Percentiles rank a stretch among this genome's conserved stretches.
Conservation (phyloP, 2,113 vertebrate species). For the Apodemus sylvaticus region DNA sequence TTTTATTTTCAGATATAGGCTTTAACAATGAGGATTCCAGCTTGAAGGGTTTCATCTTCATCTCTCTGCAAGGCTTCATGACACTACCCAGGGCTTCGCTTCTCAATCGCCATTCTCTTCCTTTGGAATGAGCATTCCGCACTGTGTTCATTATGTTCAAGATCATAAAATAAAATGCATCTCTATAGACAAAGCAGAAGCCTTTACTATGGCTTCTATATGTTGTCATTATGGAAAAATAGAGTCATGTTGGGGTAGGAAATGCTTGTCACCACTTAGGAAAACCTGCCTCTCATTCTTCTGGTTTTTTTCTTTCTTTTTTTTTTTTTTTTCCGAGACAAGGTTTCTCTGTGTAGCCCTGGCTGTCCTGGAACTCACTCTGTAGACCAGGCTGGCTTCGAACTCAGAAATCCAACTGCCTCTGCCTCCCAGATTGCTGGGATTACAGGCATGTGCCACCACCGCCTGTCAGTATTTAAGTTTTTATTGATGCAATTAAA, state of each 20-base stretch:
- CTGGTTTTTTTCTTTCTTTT: too few relatives aligned
- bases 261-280: not conserved
- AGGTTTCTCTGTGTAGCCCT: too few relatives aligned
- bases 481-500: not conserved
- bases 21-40: not conserved
- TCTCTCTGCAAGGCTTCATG: too few relatives aligned
- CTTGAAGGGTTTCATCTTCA: not conserved
- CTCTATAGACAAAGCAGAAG: not conserved
- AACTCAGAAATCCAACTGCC: too few relatives aligned
- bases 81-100: not conserved
- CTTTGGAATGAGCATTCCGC: not conserved
- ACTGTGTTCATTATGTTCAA: fast-evolving
- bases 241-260: not conserved
- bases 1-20: too few relatives aligned
- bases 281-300: not conserved
- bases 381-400: too few relatives aligned
- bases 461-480: not conserved
- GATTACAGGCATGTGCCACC: too few relatives aligned
- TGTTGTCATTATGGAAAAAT: not conserved
- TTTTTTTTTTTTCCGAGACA: too few relatives aligned
- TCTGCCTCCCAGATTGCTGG: too few relatives aligned
- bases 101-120: fast-evolving
- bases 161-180: not conserved
- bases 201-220: not conserved
- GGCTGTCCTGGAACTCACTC: too few relatives aligned